These are phyloP conservation scores for Sceloporus tristichus DNA, from an alignment of 2,113 vertebrate genomes.

Conservation along the genomic window DNA sequence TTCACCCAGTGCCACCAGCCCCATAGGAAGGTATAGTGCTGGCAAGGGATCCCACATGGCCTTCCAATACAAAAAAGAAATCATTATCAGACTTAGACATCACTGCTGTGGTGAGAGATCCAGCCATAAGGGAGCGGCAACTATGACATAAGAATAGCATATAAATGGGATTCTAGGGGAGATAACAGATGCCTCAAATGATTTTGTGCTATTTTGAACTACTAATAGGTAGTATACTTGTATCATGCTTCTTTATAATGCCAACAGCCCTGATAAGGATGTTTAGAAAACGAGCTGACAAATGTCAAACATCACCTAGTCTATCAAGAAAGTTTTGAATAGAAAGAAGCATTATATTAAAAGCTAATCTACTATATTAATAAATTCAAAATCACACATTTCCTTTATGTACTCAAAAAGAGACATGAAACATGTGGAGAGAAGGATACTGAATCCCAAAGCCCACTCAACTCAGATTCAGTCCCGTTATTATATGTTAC, in stretches of 20 bases:
- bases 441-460: constrained; percentile 17
- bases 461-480: not conserved
- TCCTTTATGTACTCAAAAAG: constrained; percentile 18
- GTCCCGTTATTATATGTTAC: not conserved
- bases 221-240: not conserved
- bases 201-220: not conserved
- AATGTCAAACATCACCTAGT: not conserved
- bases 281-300: not conserved
- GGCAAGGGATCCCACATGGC: not conserved
- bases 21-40: not conserved
- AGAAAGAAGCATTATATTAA: not conserved
- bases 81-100: not conserved
- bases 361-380: not conserved
- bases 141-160: not conserved
- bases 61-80: not conserved
- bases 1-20: too few relatives aligned
- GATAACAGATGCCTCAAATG: not conserved
- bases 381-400: constrained; percentile 1
- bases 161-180: not conserved
- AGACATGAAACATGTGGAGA: not conserved
- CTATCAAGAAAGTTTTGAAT: constrained; percentile 11
- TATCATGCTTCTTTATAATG: not conserved
- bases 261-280: constrained; percentile 10
- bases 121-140: not conserved
- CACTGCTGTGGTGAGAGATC: not conserved